Base-by-base conservation (phyloP, 2,797 vertebrate species). In the Etheostoma nigrum region DNA sequence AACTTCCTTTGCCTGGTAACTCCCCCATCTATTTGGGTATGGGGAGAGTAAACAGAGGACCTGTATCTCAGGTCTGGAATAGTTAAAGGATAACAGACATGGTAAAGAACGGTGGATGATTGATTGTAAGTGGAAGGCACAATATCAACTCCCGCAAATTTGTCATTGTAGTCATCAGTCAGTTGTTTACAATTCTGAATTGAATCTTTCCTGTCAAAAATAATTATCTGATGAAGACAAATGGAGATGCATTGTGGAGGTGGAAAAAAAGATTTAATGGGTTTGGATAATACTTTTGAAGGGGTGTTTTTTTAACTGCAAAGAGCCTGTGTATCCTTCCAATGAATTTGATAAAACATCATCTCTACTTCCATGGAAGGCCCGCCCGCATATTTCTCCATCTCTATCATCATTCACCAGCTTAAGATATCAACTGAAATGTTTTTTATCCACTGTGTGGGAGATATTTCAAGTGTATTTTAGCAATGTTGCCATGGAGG, bases 71-170 rank as follows among this genome's bases (percentile, higher is more conserved):
- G 83, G 67, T 77, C 74, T 47, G 61, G n/a, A 30, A 70, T 65
- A 62, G 94, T 95, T 95, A 95, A 94, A 88, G 85, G 60, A 72
- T 95, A 95, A 95, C 94, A 54, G 76, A 69, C 58, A 44, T 12
- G 40, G 23, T 76, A 71, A 86, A 86, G 78, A 79, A 48, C 1
- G 8, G 72, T 13, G n/a, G 66, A 86, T 88, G 72, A 91, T 90
- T 84, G 79, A 88, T 78, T 89, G 67, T 86, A 74, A 78, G 69
- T 49, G 61, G 67, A 72, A 60, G 44, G 44, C 45, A 47, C 16
- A 19, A 3, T 36, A 12, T 61, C 3, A 74, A 53, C 60, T 18
- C 13, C 80, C 61, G 62, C 55, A 30, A 47, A n/a, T 42, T 54
- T 69, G 47, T 25, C 52, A 13, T 48, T 51, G 15, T 36, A 4